Evolutionary conservation across 1,140 invertebrate genomes (phyloP).

Genomic region (Ostrea denselamellosa): DNA sequence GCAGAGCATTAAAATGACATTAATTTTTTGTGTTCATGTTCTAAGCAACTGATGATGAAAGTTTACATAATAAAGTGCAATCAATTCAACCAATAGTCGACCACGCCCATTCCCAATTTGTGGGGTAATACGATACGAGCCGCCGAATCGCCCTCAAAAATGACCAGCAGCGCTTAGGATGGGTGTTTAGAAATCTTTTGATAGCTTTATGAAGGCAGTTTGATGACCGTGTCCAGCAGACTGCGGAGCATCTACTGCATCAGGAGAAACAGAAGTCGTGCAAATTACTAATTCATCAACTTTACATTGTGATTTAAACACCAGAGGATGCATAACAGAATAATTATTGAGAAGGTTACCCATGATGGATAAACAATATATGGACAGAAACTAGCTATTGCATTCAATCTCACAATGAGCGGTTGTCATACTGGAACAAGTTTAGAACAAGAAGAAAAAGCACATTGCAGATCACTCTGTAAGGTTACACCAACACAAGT

Average conservation of each 20-base stretch:
- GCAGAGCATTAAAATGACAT: conserved; percentile 32
- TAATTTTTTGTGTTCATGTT: neutral
- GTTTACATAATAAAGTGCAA: conserved; percentile 37
- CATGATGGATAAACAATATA: neutral
- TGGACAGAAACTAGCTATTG: neutral
- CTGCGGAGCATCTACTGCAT: neutral
- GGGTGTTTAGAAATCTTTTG: conserved; percentile 9
- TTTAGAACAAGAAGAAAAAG: too few relatives aligned
- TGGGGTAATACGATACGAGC: conserved; percentile 1
- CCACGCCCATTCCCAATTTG: neutral
- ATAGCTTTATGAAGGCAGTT: conserved; percentile 29
- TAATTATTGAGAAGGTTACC: neutral
- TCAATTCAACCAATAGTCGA: neutral
- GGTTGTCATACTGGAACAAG: neutral
- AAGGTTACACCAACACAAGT: too few relatives aligned
- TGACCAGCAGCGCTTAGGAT: conserved; percentile 15
- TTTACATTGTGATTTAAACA: neutral
- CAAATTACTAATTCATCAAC: conserved; percentile 33
- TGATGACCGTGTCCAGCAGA: neutral
- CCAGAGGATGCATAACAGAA: neutral
- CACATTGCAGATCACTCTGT: too few relatives aligned
- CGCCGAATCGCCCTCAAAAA: neutral
- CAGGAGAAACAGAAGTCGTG: neutral
- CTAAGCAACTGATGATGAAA: conserved; percentile 17
- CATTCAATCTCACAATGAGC: neutral